Evolutionary conservation across 2,797 vertebrate species (phyloP).

Genomic region (Malurus splendens): DNA sequence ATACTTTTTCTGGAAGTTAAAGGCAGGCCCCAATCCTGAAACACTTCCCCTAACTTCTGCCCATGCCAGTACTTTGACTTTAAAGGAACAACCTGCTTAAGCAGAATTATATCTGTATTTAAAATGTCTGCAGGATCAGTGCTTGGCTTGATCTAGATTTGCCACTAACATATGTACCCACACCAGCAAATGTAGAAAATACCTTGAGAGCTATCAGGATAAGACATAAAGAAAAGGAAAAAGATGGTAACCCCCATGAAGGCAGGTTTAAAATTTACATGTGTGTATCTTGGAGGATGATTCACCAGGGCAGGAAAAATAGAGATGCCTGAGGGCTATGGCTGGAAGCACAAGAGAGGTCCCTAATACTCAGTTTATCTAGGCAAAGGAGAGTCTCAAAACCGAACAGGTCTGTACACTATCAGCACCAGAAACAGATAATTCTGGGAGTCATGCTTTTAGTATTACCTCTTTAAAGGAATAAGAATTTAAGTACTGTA

Average conservation of each 20-base stretch:
- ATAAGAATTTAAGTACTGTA: background rate
- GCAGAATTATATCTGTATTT: slow-evolving; percentile 22
- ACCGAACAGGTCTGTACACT: background rate
- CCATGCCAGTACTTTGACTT: slow-evolving; percentile 32
- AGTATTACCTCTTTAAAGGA: background rate
- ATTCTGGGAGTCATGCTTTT: background rate
- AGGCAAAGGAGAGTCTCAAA: background rate
- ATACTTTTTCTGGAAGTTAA: slow-evolving; percentile 33
- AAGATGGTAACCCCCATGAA: background rate
- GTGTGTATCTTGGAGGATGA: background rate
- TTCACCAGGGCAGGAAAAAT: background rate
- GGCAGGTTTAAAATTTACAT: background rate
- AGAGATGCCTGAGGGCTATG: background rate
- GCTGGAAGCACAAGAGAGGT: background rate
- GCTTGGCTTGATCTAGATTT: background rate
- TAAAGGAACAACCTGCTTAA: slow-evolving; percentile 34
- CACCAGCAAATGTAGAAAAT: background rate
- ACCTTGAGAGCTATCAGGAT: background rate
- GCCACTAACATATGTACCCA: background rate
- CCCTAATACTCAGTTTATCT: background rate
- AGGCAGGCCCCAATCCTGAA: background rate
- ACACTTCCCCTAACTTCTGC: background rate
- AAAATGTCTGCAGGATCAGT: background rate
- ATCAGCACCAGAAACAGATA: background rate
- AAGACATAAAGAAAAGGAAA: background rate